Base-by-base conservation (phyloP, 2,113 vertebrate genomes). In the Oncorhynchus keta region DNA sequence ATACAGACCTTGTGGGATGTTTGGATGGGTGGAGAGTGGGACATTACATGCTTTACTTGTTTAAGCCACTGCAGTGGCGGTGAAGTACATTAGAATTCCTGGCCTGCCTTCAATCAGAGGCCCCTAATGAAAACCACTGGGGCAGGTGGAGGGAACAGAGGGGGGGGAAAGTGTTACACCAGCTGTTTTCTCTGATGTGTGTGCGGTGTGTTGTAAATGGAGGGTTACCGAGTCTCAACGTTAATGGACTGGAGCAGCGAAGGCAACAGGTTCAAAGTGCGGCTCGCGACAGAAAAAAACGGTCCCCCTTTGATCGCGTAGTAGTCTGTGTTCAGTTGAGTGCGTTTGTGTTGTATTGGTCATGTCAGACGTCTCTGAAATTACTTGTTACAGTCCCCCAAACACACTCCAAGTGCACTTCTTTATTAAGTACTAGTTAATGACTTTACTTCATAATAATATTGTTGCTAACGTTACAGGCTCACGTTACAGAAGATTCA, bases 161-260 rank as follows among this genome's bases (percentile, higher is more conserved):
- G 8, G 74, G 73, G 65, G 28, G 57, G 28, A 84, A 91, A 93
- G 93, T 90, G 89, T 91, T 92, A 81, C 78, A 85, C 87, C 91
- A 93, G 93, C 90, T 93, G 92, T 87, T 89, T 86, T 90, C 87
- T 93, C 90, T 93, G 92, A 91, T 89, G 91, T 92, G 77, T 83
- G 92, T 89, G 87, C 87, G 89, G 88, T 79, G 88, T 88, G 85
- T 89, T 82, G 85, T 86, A 91, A 92, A 89, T 86, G 76, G 78
- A 81, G 48, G 28, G 55, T 83, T 67, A 64, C 86, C 84, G 69
- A 84, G 87, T 77, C 82, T 84, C 76, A 4, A 85, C 57, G 79
- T 89, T 93, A 92, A 92, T 91, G 92, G 90, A 89, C 88, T 88
- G 86, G 71, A 90, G 86, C 77, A 73, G 74, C 77, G 3, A 86